Evolutionary conservation across 2,888 invertebrate species (phyloP), one percentile per base, ranked within the genome.

Genomic region (Melieria omissa): DNA sequence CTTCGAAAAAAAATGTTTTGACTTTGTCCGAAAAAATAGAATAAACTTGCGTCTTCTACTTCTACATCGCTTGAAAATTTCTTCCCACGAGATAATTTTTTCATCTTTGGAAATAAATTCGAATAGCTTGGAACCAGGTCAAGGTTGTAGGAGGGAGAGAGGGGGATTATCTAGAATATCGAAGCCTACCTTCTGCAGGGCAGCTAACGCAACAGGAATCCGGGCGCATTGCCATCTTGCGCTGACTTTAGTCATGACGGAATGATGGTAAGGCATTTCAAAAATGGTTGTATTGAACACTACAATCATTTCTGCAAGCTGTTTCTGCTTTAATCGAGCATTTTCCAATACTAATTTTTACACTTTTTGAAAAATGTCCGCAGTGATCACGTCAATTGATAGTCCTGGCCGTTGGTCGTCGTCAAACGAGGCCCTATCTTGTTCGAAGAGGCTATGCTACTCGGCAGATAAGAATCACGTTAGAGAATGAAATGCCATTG

Each of bases 221-320:
- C 41, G 64, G 45, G 64, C 4, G 64, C 49, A 52, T 46, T 64
- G n/a, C 49, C 49, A 3, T 64, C 49, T 29, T 49, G 52, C n/a
- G 49, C 10, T 9, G 49, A 41, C 3, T 29, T 49, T 29, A 29
- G 29, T 1, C 29, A 29, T 29, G 29, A 29, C 29, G 29, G 29
- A 3, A 29, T 29, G 29, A 29, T 29, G 29, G 29, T 29, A 3
- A 29, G 29, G 29, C 2, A 29, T 29, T 29, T 29, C 2, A 29
- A 29, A 29, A 29, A 29, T 16, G 16, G 16, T 16, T 16, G 16
- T 16, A 16, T 16, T 16, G 16, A 1, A 16, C 16, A 16, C 16
- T 16, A 1, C 16, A 16, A 16, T 16, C 16, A 16, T 16, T 16
- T 16, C 16, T 16, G 16, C 16, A 16, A 16, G 16, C 16, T 16